Evolutionary conservation across 2,113 vertebrate genomes (phyloP).

Genomic region (Psittacara wagleri): DNA sequence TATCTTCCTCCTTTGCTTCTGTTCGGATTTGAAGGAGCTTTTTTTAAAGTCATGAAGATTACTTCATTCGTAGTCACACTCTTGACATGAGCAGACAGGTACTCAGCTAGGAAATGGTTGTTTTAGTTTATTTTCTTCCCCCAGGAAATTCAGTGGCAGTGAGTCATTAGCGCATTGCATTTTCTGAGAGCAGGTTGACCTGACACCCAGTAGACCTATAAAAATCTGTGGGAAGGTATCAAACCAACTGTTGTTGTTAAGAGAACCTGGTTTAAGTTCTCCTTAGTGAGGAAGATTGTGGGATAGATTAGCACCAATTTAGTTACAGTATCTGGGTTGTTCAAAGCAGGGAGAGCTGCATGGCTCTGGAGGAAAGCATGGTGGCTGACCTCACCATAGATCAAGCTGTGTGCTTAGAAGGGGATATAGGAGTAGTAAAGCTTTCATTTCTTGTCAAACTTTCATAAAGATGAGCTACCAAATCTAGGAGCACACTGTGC

Average conservation of each 20-base stretch:
- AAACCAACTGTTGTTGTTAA: not conserved
- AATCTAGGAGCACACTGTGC: not conserved
- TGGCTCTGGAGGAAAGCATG: not conserved
- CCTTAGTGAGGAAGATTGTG: not conserved
- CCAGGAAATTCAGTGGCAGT: conserved; percentile 43
- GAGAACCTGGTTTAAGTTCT: not conserved
- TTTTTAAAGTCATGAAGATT: not conserved
- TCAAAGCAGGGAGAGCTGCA: not conserved
- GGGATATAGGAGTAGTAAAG: not conserved
- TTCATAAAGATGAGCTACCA: not conserved
- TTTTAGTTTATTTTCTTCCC: not conserved
- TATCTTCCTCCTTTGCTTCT: not conserved
- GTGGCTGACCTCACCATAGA: not conserved
- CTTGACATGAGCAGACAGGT: not conserved
- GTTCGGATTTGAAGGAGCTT: not conserved
- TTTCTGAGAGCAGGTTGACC: conserved; percentile 38
- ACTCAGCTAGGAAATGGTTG: conserved; percentile 39
- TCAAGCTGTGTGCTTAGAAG: not conserved
- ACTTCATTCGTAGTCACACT: not conserved
- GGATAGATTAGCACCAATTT: not conserved
- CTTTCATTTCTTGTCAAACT: not conserved
- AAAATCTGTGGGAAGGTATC: conserved; percentile 14
- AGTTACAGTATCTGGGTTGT: not conserved
- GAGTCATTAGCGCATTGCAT: conserved; percentile 37
- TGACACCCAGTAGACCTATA: not conserved